These are phyloP conservation scores for Rutpela maculata DNA, from an alignment of 2,888 invertebrate species.

Conservation along the genomic window DNA sequence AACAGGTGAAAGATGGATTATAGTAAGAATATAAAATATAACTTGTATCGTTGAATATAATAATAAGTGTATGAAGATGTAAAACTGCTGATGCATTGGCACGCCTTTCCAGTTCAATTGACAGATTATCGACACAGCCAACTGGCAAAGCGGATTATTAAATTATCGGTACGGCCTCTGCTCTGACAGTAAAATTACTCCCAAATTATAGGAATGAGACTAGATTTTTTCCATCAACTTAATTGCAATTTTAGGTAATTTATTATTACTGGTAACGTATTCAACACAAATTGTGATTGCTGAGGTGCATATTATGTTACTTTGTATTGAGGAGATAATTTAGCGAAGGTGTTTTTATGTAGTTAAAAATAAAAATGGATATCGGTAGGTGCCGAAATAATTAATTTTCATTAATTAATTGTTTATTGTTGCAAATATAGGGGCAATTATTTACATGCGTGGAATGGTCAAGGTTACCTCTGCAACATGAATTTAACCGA, in stretches of 20 bases:
- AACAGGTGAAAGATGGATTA: constrained; percentile 45
- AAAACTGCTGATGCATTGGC: constrained; percentile 65
- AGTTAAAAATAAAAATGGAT: no score
- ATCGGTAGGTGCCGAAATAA: no score
- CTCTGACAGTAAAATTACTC: constrained; percentile 62
- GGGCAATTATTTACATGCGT: no score
- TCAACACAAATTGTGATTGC: constrained; percentile 1
- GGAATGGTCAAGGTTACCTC: no score
- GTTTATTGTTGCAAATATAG: no score
- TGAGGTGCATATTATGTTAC: not conserved
- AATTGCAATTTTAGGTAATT: constrained; percentile 26
- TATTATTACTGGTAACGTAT: constrained; percentile 2
- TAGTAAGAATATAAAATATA: constrained; percentile 37
- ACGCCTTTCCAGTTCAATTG: constrained; percentile 64
- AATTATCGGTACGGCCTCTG: constrained; percentile 57
- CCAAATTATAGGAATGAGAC: constrained; percentile 57
- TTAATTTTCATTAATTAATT: no score
- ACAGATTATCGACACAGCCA: constrained; percentile 62
- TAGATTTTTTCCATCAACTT: constrained; percentile 23
- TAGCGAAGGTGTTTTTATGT: no score
- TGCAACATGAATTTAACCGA: no score
- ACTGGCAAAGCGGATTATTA: constrained; percentile 58
- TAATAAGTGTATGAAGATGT: constrained; percentile 61
- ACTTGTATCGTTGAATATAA: constrained; percentile 41
- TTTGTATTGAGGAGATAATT: no score